Conservation (phyloP, 1,140 invertebrate species). For the Chironomus tepperi region DNA sequence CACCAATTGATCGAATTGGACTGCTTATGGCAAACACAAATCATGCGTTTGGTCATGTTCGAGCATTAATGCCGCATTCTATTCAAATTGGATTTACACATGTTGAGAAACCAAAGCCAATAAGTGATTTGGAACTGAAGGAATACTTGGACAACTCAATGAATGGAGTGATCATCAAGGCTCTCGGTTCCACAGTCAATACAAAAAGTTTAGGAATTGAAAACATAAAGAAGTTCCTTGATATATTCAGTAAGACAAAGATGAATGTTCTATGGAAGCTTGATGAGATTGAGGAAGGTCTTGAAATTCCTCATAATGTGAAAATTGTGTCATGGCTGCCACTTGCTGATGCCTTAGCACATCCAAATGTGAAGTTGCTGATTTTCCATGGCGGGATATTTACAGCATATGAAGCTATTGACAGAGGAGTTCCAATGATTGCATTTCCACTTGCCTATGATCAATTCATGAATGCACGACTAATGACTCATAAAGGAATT, state of each 20-base stretch:
- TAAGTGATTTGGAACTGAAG: not conserved
- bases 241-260: not conserved
- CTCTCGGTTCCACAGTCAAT: not conserved
- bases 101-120: not conserved
- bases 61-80: not conserved
- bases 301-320: not conserved
- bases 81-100: not conserved
- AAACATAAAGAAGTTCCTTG: not conserved
- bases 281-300: not conserved
- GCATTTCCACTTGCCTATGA: not conserved
- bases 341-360: not conserved
- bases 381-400: no score
- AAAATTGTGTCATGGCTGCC: not conserved
- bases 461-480: not conserved
- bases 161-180: not conserved
- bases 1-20: not conserved
- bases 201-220: not conserved
- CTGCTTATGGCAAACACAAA: not conserved
- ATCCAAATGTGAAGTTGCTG: no score
- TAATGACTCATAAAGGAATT: conserved; percentile 27
- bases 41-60: not conserved
- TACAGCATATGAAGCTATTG: no score
- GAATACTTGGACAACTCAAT: not conserved
- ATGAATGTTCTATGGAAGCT: not conserved
- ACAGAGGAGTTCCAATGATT: no score